Conservation (phyloP, 2,113 vertebrate genomes). For the Scomber japonicus region DNA sequence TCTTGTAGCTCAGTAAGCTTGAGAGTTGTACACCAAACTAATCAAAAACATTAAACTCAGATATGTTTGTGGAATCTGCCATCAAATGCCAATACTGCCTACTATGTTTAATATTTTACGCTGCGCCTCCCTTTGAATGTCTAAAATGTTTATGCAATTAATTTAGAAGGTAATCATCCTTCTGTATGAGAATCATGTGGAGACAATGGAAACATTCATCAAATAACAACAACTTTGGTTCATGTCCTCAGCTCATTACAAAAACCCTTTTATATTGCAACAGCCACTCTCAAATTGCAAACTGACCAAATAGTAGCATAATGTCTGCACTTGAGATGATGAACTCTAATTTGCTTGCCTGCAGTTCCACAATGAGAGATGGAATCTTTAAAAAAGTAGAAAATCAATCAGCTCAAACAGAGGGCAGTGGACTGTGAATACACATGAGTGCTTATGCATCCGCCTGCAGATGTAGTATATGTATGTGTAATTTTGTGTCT, state of each 20-base stretch:
- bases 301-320: conserved; percentile 45
- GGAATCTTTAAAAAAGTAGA: conserved; percentile 54
- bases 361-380: conserved; percentile 37
- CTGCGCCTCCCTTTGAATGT: conserved; percentile 17
- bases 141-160: conserved; percentile 46
- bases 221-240: conserved; percentile 48
- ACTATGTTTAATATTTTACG: conserved; percentile 48
- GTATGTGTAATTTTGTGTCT: conserved; percentile 42
- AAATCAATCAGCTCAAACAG: conserved; percentile 62
- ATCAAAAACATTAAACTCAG: conserved; percentile 62
- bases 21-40: conserved; percentile 48
- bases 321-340: conserved; percentile 63
- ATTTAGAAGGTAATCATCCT: conserved; percentile 42
- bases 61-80: conserved; percentile 43
- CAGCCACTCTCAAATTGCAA: conserved; percentile 39
- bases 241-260: conserved; percentile 39
- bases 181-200: conserved; percentile 28
- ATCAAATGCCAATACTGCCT: conserved; percentile 11
- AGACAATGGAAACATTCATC: conserved; percentile 44
- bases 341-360: conserved; percentile 59
- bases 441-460: conserved; percentile 35
- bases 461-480: conserved; percentile 39
- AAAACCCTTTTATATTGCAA: conserved; percentile 43
- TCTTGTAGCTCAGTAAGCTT: conserved; percentile 43
- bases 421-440: conserved; percentile 45